Base-by-base conservation (phyloP, 2,888 invertebrate genomes). In the Cheilosia impressa region DNA sequence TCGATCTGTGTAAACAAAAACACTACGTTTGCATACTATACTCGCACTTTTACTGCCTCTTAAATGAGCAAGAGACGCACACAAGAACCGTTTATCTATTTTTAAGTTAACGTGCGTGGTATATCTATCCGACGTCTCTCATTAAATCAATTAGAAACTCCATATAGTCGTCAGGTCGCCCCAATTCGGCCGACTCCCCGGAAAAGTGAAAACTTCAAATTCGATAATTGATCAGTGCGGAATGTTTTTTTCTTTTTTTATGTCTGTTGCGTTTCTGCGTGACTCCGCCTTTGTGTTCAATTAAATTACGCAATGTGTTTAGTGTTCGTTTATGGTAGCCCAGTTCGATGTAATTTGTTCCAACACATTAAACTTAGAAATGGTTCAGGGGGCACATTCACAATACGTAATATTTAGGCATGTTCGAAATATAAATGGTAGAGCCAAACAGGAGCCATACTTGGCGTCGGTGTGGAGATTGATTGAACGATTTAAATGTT, bases 81-180 rank as follows among this genome's bases (percentile, higher is more conserved):
- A 52, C 22, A 15, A 52, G 50, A 19, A 47, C 34, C 7, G 10
- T 9, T 15, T 53, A 41, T 66, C 69, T 76, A 82, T 76, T 66
- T 71, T 58, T 76, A 82, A 38, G 9, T 65, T 38, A 22, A 50
- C 50, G 50, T 52, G 69, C 63, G 69, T 76, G 19, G 53, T 47
- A 34, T 68, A 45, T 55, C 34, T 43, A 43, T 19, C 41, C 58
- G 45, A 57, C 66, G 50, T 38, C 72, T 55, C 77, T 72, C 68
- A 73, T 83, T 77, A 57, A 83, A 60, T 72, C 72, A 83, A 83
- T 83, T 77, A 73, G 82, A 77, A 76, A 41, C 72, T 41, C 60
- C 68, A 47, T 22, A 63, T 66, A 71, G 71, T 17, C 31, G 57
- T 58, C 5, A 5, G 27, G 22, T 22, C 34, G 43, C 47, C 41